Percentiles rank a stretch among this genome's conserved stretches.
phyloP scores from a whole-genome alignment of 2,113 vertebrate species.

The Clarias macrocephalus region DNA sequence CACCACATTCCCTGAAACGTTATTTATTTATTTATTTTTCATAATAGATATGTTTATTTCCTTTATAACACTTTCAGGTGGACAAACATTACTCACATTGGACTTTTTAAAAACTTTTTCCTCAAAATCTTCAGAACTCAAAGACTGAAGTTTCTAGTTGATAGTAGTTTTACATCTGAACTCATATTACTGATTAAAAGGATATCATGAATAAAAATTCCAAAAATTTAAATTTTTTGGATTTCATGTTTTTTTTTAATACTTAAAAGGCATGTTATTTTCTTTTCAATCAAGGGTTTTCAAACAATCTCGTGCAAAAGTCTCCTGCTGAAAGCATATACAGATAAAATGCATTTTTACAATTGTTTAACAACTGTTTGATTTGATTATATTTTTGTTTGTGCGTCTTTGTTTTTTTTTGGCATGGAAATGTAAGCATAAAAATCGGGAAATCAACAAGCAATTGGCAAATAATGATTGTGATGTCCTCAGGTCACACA shows the following conservation, averaged over 20 bases:
- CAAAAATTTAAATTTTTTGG: not conserved
- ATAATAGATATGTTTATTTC: not conserved
- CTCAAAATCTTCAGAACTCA: not conserved
- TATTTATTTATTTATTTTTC: not conserved
- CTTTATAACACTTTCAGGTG: not conserved
- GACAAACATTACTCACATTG: not conserved
- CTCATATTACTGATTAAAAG: not conserved
- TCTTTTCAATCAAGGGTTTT: not conserved
- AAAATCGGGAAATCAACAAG: not conserved
- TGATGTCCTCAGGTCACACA: too few relatives aligned
- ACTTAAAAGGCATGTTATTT: not conserved
- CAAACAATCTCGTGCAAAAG: not conserved
- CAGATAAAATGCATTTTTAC: not conserved
- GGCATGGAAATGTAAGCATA: not conserved
- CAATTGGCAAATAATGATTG: not conserved
- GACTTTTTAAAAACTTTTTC: not conserved
- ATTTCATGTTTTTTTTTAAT: not conserved
- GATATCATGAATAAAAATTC: too few relatives aligned
- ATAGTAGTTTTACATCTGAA: not conserved
- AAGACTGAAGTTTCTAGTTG: not conserved
- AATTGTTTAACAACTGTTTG: not conserved
- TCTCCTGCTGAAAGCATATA: not conserved
- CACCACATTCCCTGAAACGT: too few relatives aligned
- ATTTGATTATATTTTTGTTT: not conserved
- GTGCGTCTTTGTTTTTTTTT: not conserved